A percentile compares a stretch with the other conserved stretches of the same genome.
These are phyloP conservation scores for Parotia lawesii DNA, from an alignment of 2,113 vertebrate species.

Conservation along the genomic window DNA sequence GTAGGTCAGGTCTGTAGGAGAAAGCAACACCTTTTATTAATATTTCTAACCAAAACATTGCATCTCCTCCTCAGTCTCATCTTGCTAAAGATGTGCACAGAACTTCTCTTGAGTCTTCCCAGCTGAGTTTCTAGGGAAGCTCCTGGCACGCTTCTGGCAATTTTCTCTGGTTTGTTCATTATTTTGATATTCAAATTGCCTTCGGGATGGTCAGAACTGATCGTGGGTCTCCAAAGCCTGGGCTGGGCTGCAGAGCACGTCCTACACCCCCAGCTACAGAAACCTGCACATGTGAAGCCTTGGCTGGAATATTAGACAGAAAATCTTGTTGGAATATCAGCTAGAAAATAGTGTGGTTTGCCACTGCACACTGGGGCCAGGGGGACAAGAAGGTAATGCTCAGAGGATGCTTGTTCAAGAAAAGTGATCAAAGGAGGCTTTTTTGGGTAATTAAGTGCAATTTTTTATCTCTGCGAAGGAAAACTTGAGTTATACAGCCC, in stretches of 20 bases:
- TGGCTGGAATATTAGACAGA: neutral
- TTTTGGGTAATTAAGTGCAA: neutral
- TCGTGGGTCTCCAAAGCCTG: neutral
- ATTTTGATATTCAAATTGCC: neutral
- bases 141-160: neutral
- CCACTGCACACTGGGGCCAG: neutral
- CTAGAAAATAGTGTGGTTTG: neutral
- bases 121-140: neutral
- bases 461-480: neutral
- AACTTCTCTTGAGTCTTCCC: neutral
- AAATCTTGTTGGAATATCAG: neutral
- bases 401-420: neutral
- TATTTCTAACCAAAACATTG: neutral
- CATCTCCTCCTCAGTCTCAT: neutral
- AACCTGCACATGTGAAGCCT: accelerated
- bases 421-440: neutral
- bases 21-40: neutral
- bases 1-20: neutral
- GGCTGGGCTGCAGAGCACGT: neutral
- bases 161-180: neutral
- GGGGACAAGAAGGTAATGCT: neutral
- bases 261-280: neutral
- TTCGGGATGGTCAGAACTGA: neutral
- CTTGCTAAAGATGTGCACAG: neutral
- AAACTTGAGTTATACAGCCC: neutral